Evolutionary conservation across 2,113 vertebrate species (phyloP), one percentile per base, ranked within the genome.

Genomic region (Mus pahari): DNA sequence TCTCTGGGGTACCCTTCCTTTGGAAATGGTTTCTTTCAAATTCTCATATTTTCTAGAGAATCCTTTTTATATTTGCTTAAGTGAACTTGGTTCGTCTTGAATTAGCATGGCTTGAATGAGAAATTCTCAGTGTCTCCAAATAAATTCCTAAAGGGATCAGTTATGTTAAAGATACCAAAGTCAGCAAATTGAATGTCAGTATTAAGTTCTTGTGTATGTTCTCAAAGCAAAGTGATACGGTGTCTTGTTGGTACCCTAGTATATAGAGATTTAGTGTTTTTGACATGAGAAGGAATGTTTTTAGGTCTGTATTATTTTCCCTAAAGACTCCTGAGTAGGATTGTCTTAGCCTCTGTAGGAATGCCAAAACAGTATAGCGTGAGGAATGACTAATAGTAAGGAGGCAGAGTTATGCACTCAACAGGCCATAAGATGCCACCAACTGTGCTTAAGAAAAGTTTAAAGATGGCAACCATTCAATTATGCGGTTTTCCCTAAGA

Each of bases 141-240:
- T 94, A 86, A 48, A 70, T 93, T 87, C 79, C 39, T 90, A 92
- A 92, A 74, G 86, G 36, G 68, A 88, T 64, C 77, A 36, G 74
- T 66, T 89, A 58, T 48, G 55, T 74, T 82, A 20, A 60, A 8
- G 26, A 92, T 3, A 17, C 7, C 19, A 33, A 24, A 77, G 60
- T 96, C 24, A 60, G 66, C 31, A 93, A 96, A 92, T 62, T 77
- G 50, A 95, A 81, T 60, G 50, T 42, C 73, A 86, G 68, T 86
- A 87, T 87, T 95, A 96, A 93, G 20, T 31, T 92, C 53, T 94
- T 48, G 12, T 73, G 16, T 89, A 2, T 33, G 1, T 68, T 77
- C 45, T 84, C 42, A 92, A 93, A 90, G 77, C n/a, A 22, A 93
- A 91, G 10, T 48, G 64, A 68, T 89, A 78, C 16, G 79, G 36